Evolutionary conservation across 1,140 invertebrate genomes (phyloP), one percentile per base, ranked within the genome.

Genomic region (Drosophila parvula): DNA sequence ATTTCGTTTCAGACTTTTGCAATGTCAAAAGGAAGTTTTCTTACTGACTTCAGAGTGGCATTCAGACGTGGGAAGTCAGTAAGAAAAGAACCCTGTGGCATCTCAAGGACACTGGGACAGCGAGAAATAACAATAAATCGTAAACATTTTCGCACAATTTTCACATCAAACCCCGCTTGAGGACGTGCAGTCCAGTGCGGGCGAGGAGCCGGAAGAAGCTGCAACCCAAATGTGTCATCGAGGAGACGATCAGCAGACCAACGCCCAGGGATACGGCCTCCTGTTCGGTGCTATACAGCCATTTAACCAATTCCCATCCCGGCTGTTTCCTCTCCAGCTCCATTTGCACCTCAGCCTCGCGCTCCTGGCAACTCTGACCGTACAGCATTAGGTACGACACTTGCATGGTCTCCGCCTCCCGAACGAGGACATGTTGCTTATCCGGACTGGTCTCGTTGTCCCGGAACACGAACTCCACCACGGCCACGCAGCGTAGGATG

Each of bases 351-450:
- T 58, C 58, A 0, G 9, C 18, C 18, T 64, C 58, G 5, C 53
- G 43, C 9, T 78, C 59, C 4, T 27, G 12, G 5, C 38, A 68
- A 9, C 47, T 86, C 18, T 78, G 93, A 51, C 94, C 94, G 75
- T 96, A 97, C 12, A 97, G 93, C 27, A 98, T 92, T 16, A 98
- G 92, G 91, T 97, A 97, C 57, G 96, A 94, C 10, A 97, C 93
- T 79, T 95, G 93, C 11, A 97, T 74, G n/a, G 79, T 80, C 5
- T 55, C 69, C 30, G 53, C 40, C 36, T 82, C 59, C 0, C 18
- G 44, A 5, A 88, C 61, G 6, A 60, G 45, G 22, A 83, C 77
- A 10, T 64, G 50, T 6, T 40, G 53, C 2, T 41, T 51, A 1
- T 50, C 43, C 8, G 38, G 5, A n/a, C 61, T 76, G 40, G 90